phyloP scores from a whole-genome alignment of 1,140 invertebrate genomes.

The Diabrotica undecimpunctata region DNA sequence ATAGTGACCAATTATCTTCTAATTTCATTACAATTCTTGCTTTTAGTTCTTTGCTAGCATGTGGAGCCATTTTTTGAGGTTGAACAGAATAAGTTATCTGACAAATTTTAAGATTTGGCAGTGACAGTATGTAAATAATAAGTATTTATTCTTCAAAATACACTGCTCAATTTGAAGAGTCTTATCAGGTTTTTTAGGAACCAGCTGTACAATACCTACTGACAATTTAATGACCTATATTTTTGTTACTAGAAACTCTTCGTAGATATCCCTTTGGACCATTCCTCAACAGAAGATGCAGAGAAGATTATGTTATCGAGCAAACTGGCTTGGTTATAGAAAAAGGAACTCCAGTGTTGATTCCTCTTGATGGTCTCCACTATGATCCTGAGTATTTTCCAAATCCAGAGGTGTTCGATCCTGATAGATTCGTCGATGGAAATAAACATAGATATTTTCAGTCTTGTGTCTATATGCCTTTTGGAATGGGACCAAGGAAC shows the following conservation, averaged over 20 bases:
- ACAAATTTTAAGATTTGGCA: no score
- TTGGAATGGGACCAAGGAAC: conserved; percentile 58
- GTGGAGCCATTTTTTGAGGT: no score
- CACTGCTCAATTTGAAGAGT: no score
- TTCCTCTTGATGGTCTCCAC: conserved; percentile 47
- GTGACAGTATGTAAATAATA: no score
- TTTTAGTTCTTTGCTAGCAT: no score
- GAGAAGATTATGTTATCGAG: conserved; percentile 42
- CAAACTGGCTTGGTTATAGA: conserved; percentile 43
- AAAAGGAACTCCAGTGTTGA: conserved; percentile 41
- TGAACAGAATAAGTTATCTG: no score
- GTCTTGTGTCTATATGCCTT: conserved; percentile 52
- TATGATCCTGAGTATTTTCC: conserved; percentile 53
- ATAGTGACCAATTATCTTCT: no score
- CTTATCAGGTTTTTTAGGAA: no score
- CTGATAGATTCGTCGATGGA: conserved; percentile 57
- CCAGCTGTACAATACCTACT: no score
- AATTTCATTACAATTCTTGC: no score
- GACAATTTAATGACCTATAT: no score
- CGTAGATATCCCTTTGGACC: conserved; percentile 57
- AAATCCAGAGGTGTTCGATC: conserved; percentile 62
- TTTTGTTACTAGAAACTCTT: conserved; percentile 42
- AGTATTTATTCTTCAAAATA: no score
- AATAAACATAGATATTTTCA: conserved; percentile 18
- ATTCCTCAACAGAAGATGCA: conserved; percentile 52